phyloP scores from a whole-genome alignment of 2,888 invertebrate genomes.

The Tortrix viridana region DNA sequence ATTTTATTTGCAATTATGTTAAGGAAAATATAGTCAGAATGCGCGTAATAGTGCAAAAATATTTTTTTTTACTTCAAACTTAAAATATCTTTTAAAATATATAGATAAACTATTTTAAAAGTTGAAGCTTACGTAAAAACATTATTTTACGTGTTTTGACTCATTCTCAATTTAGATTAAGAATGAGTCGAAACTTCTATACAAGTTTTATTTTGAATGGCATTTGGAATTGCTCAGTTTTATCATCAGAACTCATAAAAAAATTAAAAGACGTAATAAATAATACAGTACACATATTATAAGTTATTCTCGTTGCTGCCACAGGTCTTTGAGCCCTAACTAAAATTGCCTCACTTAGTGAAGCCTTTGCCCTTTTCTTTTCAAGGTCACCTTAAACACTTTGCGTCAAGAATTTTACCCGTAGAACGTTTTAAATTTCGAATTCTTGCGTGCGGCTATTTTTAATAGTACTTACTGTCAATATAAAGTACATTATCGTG shows the following conservation, averaged over 20 bases:
- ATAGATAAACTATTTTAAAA: no score
- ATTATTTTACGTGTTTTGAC: no score
- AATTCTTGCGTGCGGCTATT: conserved; percentile 1
- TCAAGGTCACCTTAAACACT: conserved; percentile 2
- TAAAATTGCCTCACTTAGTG: conserved; percentile 1
- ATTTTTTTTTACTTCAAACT: no score
- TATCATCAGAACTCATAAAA: not conserved
- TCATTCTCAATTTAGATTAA: no score
- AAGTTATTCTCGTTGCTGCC: not conserved
- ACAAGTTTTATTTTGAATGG: no score
- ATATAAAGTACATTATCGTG: not conserved
- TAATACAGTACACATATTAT: not conserved
- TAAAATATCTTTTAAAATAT: no score
- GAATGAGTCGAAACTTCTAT: no score
- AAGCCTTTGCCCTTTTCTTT: conserved; percentile 6
- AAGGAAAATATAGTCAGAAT: no score
- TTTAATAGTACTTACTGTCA: not conserved
- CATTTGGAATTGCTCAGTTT: not conserved
- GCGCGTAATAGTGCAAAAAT: no score
- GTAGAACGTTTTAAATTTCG: not conserved
- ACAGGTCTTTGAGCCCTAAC: not conserved
- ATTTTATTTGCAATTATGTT: no score
- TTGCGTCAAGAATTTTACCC: not conserved
- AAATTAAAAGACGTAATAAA: not conserved
- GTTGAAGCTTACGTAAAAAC: no score